Conservation (phyloP, 2,797 vertebrate genomes). For the Anas georgica region DNA sequence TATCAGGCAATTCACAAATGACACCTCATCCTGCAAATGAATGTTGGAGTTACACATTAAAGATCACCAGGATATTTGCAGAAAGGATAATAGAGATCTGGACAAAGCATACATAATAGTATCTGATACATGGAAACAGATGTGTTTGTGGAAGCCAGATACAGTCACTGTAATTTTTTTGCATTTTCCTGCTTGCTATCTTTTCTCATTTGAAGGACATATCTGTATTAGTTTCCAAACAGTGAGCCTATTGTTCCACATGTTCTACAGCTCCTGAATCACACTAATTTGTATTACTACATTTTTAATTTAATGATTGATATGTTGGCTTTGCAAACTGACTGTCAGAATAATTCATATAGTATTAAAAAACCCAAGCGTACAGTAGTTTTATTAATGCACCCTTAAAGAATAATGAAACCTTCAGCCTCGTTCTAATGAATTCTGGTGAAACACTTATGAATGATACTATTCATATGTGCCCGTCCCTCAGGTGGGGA, state of each 20-base stretch:
- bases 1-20: constrained; percentile 26
- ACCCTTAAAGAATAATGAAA: constrained; percentile 77
- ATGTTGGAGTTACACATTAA: not conserved
- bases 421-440: constrained; percentile 60
- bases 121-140: not conserved
- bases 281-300: constrained; percentile 66
- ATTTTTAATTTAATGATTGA: constrained; percentile 77
- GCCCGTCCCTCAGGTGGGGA: constrained; percentile 48
- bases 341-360: constrained; percentile 76
- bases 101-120: not conserved
- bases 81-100: not conserved
- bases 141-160: constrained; percentile 12
- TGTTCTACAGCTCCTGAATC: constrained; percentile 50
- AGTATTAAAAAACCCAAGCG: constrained; percentile 69
- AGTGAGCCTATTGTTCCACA: constrained; percentile 52
- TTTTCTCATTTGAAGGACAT: constrained; percentile 41
- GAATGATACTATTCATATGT: constrained; percentile 42
- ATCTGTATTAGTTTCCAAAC: constrained; percentile 31
- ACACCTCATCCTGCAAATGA: not conserved
- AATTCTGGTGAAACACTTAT: constrained; percentile 67
- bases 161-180: constrained; percentile 2
- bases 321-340: constrained; percentile 73
- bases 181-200: not conserved
- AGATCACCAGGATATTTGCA: not conserved
- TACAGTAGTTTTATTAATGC: constrained; percentile 73